phyloP scores from a whole-genome alignment of 1,140 invertebrate species.

The Drosophila serrata region DNA sequence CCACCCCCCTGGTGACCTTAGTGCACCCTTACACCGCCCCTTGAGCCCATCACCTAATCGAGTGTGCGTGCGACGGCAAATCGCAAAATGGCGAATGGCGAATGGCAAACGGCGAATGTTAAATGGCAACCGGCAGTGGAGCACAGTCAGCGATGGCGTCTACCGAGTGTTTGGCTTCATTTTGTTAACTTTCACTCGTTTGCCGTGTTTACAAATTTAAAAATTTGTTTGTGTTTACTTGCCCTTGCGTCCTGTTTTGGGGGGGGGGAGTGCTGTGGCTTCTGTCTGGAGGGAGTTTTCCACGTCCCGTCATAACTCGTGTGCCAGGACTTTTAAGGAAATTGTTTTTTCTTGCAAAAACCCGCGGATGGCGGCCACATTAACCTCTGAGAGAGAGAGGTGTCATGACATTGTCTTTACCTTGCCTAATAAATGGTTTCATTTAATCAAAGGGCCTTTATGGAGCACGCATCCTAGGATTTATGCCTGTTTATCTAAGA shows the following conservation, averaged over 20 bases:
- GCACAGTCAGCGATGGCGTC: conserved; percentile 41
- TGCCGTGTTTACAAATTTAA: conserved; percentile 80
- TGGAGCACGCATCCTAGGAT: conserved; percentile 62
- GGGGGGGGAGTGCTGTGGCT: conserved; percentile 11
- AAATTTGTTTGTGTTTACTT: conserved; percentile 81
- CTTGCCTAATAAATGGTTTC: conserved; percentile 79
- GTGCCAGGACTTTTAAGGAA: conserved; percentile 73
- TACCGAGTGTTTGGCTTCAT: conserved; percentile 64
- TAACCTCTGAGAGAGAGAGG: conserved; percentile 36
- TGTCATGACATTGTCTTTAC: conserved; percentile 76
- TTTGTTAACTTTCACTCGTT: conserved; percentile 68
- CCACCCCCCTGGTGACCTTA: not conserved
- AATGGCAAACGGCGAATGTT: conserved; percentile 11
- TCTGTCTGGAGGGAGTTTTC: conserved; percentile 26
- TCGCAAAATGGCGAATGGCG: conserved; percentile 34
- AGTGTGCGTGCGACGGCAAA: conserved; percentile 55
- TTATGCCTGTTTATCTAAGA: conserved; percentile 68
- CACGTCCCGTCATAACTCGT: conserved; percentile 63
- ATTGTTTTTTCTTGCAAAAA: conserved; percentile 67
- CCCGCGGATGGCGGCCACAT: conserved; percentile 12
- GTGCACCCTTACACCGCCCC: not conserved
- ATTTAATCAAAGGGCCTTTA: conserved; percentile 80
- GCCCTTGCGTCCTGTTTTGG: conserved; percentile 23
- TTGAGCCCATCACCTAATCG: conserved; percentile 36
- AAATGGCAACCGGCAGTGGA: conserved; percentile 25